Percentiles rank a stretch among this genome's conserved stretches.
These are phyloP conservation scores for Acanthosepion esculentum DNA, from an alignment of 2,888 invertebrate genomes.

Conservation along the genomic window DNA sequence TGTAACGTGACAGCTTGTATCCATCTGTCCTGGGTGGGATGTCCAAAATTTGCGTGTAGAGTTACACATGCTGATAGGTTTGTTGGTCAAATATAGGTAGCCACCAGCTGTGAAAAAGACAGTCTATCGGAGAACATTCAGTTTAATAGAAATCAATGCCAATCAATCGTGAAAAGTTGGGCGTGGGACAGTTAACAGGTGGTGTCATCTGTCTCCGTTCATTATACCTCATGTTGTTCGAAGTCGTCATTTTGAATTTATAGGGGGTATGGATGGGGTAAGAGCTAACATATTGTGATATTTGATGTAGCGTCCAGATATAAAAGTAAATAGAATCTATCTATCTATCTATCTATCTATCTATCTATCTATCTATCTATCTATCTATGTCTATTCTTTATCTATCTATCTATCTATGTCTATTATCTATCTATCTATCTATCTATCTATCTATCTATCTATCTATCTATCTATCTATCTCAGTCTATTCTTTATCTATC, in stretches of 20 bases:
- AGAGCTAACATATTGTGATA: too few relatives aligned
- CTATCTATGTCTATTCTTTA: too few relatives aligned
- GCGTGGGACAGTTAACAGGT: neutral
- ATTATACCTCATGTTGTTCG: neutral
- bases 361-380: too few relatives aligned
- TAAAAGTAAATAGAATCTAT: neutral
- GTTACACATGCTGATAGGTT: neutral
- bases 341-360: too few relatives aligned
- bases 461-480: too few relatives aligned
- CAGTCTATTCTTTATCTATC: too few relatives aligned
- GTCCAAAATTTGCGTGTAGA: neutral
- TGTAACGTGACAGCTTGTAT: neutral
- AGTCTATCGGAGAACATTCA: neutral
- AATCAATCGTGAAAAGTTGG: constrained; percentile 7
- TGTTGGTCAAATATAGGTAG: neutral
- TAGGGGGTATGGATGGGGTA: neutral
- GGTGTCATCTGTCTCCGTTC: neutral
- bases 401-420: too few relatives aligned
- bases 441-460: too few relatives aligned
- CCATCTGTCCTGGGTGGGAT: neutral
- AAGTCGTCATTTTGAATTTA: neutral
- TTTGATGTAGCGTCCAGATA: neutral
- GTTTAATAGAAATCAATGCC: neutral
- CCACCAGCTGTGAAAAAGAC: neutral
- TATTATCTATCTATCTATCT: too few relatives aligned